Conservation (phyloP, 2,888 invertebrate species). For the Phymatocera aterrima region DNA sequence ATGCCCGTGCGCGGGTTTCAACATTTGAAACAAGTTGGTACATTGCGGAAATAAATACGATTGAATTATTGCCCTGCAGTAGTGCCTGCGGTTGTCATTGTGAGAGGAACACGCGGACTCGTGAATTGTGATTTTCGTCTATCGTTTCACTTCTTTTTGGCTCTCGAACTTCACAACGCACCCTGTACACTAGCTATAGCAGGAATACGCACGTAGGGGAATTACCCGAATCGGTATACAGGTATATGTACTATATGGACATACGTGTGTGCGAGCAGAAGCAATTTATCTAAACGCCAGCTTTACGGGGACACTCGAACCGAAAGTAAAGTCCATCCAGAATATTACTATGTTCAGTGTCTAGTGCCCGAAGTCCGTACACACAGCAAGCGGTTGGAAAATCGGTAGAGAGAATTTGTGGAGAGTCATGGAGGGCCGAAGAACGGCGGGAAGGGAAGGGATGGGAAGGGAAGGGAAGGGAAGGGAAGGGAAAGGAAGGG, state of each 20-base stretch:
- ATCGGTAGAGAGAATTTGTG: constrained; percentile 18
- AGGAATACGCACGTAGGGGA: not conserved
- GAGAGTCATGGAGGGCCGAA: too few relatives aligned
- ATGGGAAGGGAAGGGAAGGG: not conserved
- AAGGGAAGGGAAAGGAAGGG: not conserved
- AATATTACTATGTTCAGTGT: constrained; percentile 60
- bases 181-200: not conserved
- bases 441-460: not conserved
- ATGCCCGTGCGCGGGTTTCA: too few relatives aligned
- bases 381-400: not conserved
- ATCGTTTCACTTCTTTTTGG: not conserved
- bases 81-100: too few relatives aligned
- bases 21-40: too few relatives aligned
- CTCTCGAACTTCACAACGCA: not conserved
- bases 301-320: constrained; percentile 54
- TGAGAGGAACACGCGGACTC: too few relatives aligned
- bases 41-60: too few relatives aligned
- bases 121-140: not conserved
- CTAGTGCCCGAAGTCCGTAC: constrained; percentile 13
- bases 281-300: constrained; percentile 36
- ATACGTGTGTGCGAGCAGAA: constrained; percentile 10
- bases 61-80: too few relatives aligned
- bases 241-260: not conserved
- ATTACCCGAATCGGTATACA: not conserved
- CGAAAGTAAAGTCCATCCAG: constrained; percentile 63